These are phyloP conservation scores for Trogon melanurus DNA, from an alignment of 2,113 vertebrate species.

Conservation along the genomic window DNA sequence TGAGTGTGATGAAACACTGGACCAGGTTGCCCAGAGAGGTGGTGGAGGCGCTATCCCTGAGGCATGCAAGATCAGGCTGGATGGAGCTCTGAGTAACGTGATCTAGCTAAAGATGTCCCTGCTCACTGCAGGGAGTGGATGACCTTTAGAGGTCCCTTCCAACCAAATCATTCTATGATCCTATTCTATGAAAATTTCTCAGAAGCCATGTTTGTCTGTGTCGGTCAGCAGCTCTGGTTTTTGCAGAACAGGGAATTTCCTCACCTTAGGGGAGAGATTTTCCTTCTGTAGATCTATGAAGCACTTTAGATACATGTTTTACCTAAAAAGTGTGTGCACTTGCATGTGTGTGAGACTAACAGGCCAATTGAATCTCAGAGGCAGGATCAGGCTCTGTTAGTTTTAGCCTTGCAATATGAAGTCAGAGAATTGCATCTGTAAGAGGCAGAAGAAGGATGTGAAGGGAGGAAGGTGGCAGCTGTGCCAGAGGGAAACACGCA, in stretches of 20 bases:
- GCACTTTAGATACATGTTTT: neutral
- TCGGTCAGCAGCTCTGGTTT: neutral
- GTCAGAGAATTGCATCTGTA: neutral
- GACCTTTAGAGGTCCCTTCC: too few species aligned
- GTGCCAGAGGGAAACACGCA: neutral
- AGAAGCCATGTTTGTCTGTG: rapidly evolving
- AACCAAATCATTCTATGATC: too few species aligned
- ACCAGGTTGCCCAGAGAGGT: too few species aligned
- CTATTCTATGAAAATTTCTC: neutral
- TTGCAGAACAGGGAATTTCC: neutral
- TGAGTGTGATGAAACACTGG: too few species aligned
- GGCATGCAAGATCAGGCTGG: too few species aligned
- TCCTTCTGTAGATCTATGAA: neutral
- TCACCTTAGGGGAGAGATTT: neutral
- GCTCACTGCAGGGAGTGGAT: too few species aligned
- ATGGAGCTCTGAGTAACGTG: too few species aligned
- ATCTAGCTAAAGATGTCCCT: too few species aligned
- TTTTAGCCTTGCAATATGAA: neutral
- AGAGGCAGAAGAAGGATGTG: neutral
- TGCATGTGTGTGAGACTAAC: neutral
- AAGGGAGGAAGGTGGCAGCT: neutral
- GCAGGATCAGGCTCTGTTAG: neutral
- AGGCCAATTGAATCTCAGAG: neutral
- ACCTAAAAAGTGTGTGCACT: neutral
- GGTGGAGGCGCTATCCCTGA: too few species aligned